Evolutionary conservation across 2,113 vertebrate genomes (phyloP), one percentile per base, ranked within the genome.

Genomic region (Microtus pennsylvanicus): DNA sequence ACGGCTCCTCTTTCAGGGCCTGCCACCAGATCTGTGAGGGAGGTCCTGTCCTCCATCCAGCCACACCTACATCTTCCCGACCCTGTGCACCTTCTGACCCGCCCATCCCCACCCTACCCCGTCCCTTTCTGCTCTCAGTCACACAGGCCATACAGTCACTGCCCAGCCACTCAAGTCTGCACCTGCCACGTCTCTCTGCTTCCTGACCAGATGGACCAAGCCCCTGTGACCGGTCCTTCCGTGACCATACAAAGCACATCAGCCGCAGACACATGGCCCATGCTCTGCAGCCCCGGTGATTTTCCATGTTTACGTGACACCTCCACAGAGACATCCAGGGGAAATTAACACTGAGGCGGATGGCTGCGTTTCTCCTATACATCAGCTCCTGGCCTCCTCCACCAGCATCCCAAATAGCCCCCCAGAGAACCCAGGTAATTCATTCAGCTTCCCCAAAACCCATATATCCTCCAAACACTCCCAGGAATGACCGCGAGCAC

Each of bases 381-480:
- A 93, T 91, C 82, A 75, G 28, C 74, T 90, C 96, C 93, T 35
- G 82, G 47, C 89, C 93, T 83, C 92, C 58, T 94, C 90, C 4
- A 17, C 91, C 30, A 87, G 95, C 96, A 97, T 93, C 87, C 87
- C 21, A 6, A 93, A 94, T 9, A 21, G 94, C 87, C 87, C 96
- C 76, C 94, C 42, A 30, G 94, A 92, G 93, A 92, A 14, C n/a
- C 76, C 78, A 65, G 90, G 83, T 58, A 90, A 91, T 61, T 69
- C 76, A 58, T 67, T 55, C 93, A 70, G 91, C 93, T 97, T 96
- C 97, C 82, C 61, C 42, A 30, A 96, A 87, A 92, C 91, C 95
- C 93, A 96, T 80, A 88, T 67, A 89, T 93, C 95, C 94, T 72
- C 61, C 72, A 78, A 94, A 90, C 81, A 77, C 69, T 69, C 93